Base-by-base conservation (phyloP, 1,140 invertebrate species). In the Drosophila burlai region DNA sequence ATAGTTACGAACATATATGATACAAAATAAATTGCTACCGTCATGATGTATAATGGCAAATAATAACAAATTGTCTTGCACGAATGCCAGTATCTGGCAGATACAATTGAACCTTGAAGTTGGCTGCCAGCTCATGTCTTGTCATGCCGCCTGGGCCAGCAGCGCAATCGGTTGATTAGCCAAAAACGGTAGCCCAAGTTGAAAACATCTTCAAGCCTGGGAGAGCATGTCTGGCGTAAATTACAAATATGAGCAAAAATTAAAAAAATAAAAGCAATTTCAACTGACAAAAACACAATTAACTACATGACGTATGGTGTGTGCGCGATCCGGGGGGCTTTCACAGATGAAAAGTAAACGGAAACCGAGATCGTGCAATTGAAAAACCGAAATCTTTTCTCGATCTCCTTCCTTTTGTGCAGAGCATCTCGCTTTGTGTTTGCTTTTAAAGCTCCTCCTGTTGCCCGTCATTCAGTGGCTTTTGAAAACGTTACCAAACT, bases 41-140 rank as follows among this genome's bases (percentile, higher is more conserved):
- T 89, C 84, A 89, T 87, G 84, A 76, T 75, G 80, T 89, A 84
- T 89, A 89, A 89, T 89, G 69, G 81, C 84, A 81, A 89, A 89
- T 89, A 87, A 89, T 89, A 87, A 87, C 84, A 87, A 87, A 90
- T 89, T 89, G 76, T 79, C 76, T 80, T 78, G 84, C 66, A 77
- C 77, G 54, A 40, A 47, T 58, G 58, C 65, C 54, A 65, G 66
- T 80, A 66, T 83, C 63, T 82, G 74, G 73, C 42, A 74, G 83
- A 79, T 80, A 83, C 83, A 89, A 89, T 81, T 89, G 84, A 87
- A 89, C 83, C 83, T 87, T 87, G 83, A 78, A 81, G 84, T 45
- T 58, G 62, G 21, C 59, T 29, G 47, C 68, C 62, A 54, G 40
- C 52, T 72, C 45, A 69, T 31, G 46, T 73, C 75, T 71, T 71